Base-by-base conservation (phyloP, 1,140 invertebrate genomes). In the Coelopa frigida region DNA sequence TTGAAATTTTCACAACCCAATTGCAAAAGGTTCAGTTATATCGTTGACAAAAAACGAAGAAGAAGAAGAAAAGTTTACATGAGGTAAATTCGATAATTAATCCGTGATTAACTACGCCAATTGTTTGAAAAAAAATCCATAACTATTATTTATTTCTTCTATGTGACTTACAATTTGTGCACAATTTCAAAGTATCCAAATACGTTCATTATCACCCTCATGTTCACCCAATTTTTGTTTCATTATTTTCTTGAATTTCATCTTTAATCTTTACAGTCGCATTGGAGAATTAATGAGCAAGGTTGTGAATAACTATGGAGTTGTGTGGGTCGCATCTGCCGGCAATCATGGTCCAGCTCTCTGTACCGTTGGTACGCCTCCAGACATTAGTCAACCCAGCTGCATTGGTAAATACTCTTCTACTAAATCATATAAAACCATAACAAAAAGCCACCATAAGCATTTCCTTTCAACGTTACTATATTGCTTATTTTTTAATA, bases 291-390 rank as follows among this genome's bases (percentile, higher is more conserved):
- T 93, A 53, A 87, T 94, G 73, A 83, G 82, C 55, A 88, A 94
- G 72, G 82, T 94, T 44, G 85, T 98, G 14, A 87, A 92, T 65
- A 92, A 94, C 61, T 86, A 94, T 72, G 89, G 89, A 21, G 82
- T 96, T 3, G 82, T 86, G 12, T 97, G 91, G 87, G 83, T 97
- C 20, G 82, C 83, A 18, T 92, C 91, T 21, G 94, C 88, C 37
- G 94, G 94, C 5, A 99, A 99, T 74, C 84, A 89, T 72, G 96
- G 96, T 3, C 66, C 66, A 4, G 66, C 66, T 0, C 75, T 98
- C 3, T 85, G 83, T 54, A 98, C 95, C 3, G 83, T 96, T 46
- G 92, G 92, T 10, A 85, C 92, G 4, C 94, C 94, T 11, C 94
- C 94, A 3, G 88, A 92, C 66, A 89, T 93, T 37, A 78, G 75